These are phyloP conservation scores for Lepisosteus oculatus DNA, from an alignment of 2,113 vertebrate genomes.

Conservation along the genomic window DNA sequence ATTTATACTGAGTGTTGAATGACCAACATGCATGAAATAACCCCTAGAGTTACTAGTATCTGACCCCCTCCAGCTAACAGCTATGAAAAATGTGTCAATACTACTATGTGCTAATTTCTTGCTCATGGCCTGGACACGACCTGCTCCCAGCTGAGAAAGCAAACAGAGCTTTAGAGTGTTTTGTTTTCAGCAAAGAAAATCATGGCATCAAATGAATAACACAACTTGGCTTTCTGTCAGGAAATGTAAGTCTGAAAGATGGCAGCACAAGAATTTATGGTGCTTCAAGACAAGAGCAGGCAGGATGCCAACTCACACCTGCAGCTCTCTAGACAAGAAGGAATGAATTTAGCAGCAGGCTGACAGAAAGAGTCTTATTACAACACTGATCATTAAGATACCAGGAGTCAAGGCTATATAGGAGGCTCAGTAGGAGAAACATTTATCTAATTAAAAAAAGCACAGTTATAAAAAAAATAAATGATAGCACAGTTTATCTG, in stretches of 20 bases:
- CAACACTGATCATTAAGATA: not conserved
- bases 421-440: too few species aligned
- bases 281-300: conserved; percentile 49
- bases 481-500: too few species aligned
- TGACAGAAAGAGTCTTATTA: conserved; percentile 31
- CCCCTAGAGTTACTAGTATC: too few species aligned
- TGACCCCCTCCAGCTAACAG: conserved; percentile 21
- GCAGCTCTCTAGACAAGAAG: conserved; percentile 34
- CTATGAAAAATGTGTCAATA: conserved; percentile 30
- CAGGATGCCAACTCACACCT: conserved; percentile 55
- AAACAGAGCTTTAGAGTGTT: conserved; percentile 58
- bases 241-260: conserved; percentile 53
- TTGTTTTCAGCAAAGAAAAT: conserved; percentile 64
- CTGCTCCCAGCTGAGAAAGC: conserved; percentile 47
- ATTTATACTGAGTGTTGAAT: too few species aligned
- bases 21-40: too few species aligned
- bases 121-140: conserved; percentile 56
- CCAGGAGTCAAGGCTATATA: too few species aligned
- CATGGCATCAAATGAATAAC: conserved; percentile 53
- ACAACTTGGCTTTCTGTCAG: conserved; percentile 57
- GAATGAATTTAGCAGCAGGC: conserved; percentile 24
- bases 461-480: too few species aligned
- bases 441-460: too few species aligned
- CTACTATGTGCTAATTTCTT: conserved; percentile 45
- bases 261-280: conserved; percentile 63